Evolutionary conservation across 2,113 vertebrate genomes (phyloP), one percentile per base, ranked within the genome.

Genomic region (Myxocyprinus asiaticus): DNA sequence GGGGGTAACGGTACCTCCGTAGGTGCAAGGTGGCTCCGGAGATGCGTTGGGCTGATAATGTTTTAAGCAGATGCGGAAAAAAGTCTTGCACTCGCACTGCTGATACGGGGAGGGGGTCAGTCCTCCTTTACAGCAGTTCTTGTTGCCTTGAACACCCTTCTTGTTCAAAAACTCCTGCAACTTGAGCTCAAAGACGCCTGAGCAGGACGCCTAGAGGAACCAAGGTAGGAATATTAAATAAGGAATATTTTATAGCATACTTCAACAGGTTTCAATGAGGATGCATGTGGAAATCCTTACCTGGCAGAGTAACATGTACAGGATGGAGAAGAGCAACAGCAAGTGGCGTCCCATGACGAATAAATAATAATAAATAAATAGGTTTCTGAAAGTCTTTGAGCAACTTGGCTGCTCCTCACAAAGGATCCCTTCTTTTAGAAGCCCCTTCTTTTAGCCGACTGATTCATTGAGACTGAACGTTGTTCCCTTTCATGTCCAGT

Each of bases 141-240:
- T 92, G 90, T 98, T 98, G 44, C 96, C 96, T 88, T 93, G 91
- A 33, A 93, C 90, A 45, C 95, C 96, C 87, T 98, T 98, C 93
- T 96, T 97, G 88, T 97, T 98, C 44, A 97, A 92, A 90, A 99
- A 98, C 92, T 99, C 97, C 86, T 98, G 97, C 86, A 99, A 86
- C 92, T 95, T 97, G 88, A 99, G 90, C 91, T 99, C 97, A 86
- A 99, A 99, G 45, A 98, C 96, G 55, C 97, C 97, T 33, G 67
- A 79, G 10, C 47, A 63, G 17, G 59, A 62, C 58, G 42, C 59
- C 56, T 74, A 17, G 67, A 22, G 63, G 53, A 68, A 33, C 22
- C 22, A 33, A 71, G 48, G 50, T 75, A 69, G 22, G n/a, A 64
- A 44, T 59, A 42, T 76, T 65, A 76, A 12, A 51, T 53, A n/a